Evolutionary conservation across 2,113 vertebrate species (phyloP), one percentile per base, ranked within the genome.

Genomic region (Xenus cinereus): DNA sequence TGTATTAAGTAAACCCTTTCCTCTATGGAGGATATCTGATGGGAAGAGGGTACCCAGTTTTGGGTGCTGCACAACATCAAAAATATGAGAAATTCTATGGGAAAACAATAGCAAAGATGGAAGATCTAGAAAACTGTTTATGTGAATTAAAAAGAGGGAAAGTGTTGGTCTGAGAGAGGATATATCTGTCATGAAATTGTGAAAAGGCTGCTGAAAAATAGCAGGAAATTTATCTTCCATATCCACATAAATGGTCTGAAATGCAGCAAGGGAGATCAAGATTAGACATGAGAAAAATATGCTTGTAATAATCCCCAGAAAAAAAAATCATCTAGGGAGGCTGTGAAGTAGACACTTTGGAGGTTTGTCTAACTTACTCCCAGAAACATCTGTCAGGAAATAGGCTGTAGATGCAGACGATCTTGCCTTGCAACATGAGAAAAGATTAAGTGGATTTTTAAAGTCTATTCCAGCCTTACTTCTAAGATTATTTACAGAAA

Each of bases 311-410:
- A 87, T 71, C 53, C 84, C 43, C 73, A 90, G 63, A 89, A 84
- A 33, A 56, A 32, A 32, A 54, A 48, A 26, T 79, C 53, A 69
- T 41, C 62, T 79, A n/a, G 57, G 69, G 74, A 95, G 53, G 30
- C 6, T 41, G 30, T 56, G 71, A 82, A 82, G 41, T 72, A 95
- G 77, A 90, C 43, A 24, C 66, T 77, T 81, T 32, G 53, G 80
- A 79, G 48, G 51, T 78, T 87, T 91, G 69, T 89, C 87, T 79
- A 41, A 81, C 64, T 84, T 67, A 78, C 68, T 89, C 21, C 60
- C 72, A 60, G 45, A 91, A 95, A 87, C 89, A 94, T 95, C 93
- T 95, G 95, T 84, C 89, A 91, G 82, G 95, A 93, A 90, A 35
- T 39, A 75, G 32, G 27, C 48, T 89, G 62, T 30, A 87, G 81